Percentiles rank a stretch among this genome's conserved stretches.
Evolutionary conservation across 2,888 invertebrate genomes (phyloP).

Genomic region (Calliphora vomitoria): DNA sequence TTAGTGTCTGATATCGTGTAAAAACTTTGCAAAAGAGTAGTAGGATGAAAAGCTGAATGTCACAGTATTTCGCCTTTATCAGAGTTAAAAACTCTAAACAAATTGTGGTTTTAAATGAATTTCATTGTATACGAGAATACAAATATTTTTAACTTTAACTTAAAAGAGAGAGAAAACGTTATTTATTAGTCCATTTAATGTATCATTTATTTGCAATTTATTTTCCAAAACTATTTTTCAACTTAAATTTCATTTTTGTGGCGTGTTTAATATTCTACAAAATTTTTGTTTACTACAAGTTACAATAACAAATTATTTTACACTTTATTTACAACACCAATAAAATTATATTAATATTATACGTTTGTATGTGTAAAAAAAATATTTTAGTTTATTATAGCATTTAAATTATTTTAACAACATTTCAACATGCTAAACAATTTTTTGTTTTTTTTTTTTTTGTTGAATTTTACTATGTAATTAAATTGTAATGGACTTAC

Average conservation of each 20-base stretch:
- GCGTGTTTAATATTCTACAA: background rate
- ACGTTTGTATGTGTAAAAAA: no score
- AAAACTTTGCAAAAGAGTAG: background rate
- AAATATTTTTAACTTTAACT: background rate
- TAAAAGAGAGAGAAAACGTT: background rate
- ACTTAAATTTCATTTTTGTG: slow-evolving; percentile 4
- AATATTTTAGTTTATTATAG: no score
- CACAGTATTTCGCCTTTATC: background rate
- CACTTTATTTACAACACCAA: background rate
- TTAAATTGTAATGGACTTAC: no score
- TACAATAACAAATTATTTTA: slow-evolving; percentile 5
- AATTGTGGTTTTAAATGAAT: background rate
- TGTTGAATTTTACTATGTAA: no score
- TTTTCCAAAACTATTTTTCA: background rate
- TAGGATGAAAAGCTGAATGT: background rate
- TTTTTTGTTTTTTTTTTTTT: no score
- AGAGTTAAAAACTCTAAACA: background rate
- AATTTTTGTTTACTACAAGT: background rate
- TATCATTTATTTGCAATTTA: background rate
- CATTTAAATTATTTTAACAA: no score
- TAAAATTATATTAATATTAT: background rate
- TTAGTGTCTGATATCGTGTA: background rate
- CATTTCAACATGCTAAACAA: no score
- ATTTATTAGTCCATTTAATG: background rate
- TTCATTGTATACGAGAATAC: background rate